A percentile compares a stretch with the other conserved stretches of the same genome.
Conservation (phyloP, 1,140 invertebrate genomes). For the Aphelinus atriplicis region DNA sequence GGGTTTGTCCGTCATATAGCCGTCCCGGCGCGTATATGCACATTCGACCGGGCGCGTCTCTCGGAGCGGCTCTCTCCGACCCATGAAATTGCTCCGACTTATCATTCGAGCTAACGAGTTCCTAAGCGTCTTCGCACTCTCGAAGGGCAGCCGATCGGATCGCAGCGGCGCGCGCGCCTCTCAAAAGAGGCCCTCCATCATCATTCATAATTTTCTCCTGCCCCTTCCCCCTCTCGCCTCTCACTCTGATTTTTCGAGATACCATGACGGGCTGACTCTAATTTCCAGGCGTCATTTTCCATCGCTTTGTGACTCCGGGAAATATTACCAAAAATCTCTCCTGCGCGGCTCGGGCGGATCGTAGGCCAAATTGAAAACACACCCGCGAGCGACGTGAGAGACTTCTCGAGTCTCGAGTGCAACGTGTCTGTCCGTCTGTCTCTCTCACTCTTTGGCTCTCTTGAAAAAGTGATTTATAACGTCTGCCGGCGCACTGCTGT, state of each 20-base stretch:
- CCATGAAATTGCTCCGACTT: conserved; percentile 63
- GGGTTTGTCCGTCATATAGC: conserved; percentile 27
- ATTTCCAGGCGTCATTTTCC: too few relatives aligned
- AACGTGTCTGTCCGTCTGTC: too few relatives aligned
- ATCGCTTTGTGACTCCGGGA: too few relatives aligned
- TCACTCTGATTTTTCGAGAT: neutral
- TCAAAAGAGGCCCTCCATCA: conserved; percentile 27
- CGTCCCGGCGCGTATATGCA: too few relatives aligned
- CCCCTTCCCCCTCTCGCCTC: neutral
- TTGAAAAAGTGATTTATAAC: conserved; percentile 32
- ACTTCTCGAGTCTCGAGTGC: too few relatives aligned
- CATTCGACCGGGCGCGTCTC: conserved; percentile 33
- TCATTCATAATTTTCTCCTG: conserved; percentile 48
- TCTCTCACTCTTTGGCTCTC: neutral
- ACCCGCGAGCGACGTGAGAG: neutral
- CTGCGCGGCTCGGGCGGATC: too few relatives aligned
- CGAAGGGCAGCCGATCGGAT: neutral
- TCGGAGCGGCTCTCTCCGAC: conserved; percentile 48
- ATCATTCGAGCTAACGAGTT: conserved; percentile 63
- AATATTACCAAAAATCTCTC: too few relatives aligned
- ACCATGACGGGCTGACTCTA: neutral
- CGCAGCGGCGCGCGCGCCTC: neutral
- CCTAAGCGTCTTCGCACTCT: conserved; percentile 57
- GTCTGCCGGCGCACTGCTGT: conserved; percentile 31
- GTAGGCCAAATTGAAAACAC: too few relatives aligned